Conservation (phyloP, 2,888 invertebrate genomes). For the Sinohyriopsis cumingii region DNA sequence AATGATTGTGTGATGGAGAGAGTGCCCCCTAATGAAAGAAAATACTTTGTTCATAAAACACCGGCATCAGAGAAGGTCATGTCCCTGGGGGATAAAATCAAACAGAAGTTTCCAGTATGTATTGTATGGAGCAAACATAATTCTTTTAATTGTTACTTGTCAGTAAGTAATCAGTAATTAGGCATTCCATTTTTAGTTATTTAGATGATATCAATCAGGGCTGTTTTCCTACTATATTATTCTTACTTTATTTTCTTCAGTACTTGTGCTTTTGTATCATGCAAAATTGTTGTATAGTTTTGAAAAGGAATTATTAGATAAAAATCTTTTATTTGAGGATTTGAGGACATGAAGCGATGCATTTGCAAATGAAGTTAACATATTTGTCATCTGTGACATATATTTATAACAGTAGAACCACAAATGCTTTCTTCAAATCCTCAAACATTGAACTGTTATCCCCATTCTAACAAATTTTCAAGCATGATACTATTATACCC, state of each 20-base stretch:
- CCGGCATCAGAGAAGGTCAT: conserved; percentile 54
- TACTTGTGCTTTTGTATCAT: neutral
- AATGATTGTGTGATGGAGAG: conserved; percentile 55
- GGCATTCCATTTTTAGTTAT: too few species aligned
- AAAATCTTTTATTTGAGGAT: too few species aligned
- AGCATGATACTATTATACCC: too few species aligned
- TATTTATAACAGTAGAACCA: too few species aligned
- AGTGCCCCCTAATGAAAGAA: conserved; percentile 47
- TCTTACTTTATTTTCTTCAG: neutral
- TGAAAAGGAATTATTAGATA: neutral
- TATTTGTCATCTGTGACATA: too few species aligned
- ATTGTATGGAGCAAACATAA: neutral
- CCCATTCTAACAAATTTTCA: too few species aligned
- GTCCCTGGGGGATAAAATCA: conserved; percentile 54
- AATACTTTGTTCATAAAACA: conserved; percentile 53
- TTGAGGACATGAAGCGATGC: too few species aligned
- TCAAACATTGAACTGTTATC: too few species aligned
- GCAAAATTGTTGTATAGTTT: neutral
- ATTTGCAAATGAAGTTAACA: too few species aligned
- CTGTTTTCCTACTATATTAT: neutral
- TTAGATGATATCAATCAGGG: too few species aligned
- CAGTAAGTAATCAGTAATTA: too few species aligned
- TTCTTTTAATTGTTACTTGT: neutral
- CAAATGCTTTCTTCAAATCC: too few species aligned
- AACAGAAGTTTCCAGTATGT: conserved; percentile 62